phyloP scores from a whole-genome alignment of 1,140 invertebrate genomes.

The Platorchestia sp. region DNA sequence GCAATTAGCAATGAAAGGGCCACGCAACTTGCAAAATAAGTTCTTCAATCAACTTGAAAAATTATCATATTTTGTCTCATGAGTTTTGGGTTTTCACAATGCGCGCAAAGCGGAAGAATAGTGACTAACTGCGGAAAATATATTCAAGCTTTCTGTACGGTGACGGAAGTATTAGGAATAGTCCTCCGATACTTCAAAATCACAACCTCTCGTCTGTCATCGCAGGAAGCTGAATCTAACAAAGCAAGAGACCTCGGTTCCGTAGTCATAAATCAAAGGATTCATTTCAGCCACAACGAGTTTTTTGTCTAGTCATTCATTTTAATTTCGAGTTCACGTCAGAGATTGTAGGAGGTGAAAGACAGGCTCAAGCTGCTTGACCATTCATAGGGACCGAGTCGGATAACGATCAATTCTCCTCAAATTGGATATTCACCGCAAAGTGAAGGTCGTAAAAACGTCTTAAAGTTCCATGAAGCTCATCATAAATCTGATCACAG shows the following conservation, averaged over 20 bases:
- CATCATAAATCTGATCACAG: background rate
- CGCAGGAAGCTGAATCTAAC: background rate
- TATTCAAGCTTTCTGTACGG: background rate
- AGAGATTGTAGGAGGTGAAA: background rate
- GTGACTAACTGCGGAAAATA: background rate
- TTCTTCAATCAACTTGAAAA: background rate
- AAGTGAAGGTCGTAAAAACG: conserved; percentile 23
- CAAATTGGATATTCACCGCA: conserved; percentile 16
- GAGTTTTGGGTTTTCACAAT: background rate
- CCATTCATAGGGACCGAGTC: conserved; percentile 5
- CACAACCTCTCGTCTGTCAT: background rate
- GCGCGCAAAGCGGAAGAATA: background rate
- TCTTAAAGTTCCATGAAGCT: conserved; percentile 8
- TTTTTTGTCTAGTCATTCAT: conserved; percentile 50
- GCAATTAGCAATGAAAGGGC: background rate
- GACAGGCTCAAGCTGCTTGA: conserved; percentile 24
- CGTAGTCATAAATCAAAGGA: conserved; percentile 40
- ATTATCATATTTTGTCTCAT: background rate
- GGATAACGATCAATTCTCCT: conserved; percentile 32
- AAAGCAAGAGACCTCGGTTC: background rate
- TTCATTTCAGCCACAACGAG: conserved; percentile 23
- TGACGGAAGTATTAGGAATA: background rate
- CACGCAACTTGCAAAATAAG: background rate
- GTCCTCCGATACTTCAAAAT: background rate
- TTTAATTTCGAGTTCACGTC: conserved; percentile 46